Percentiles rank a stretch among this genome's conserved stretches.
Evolutionary conservation across 2,888 invertebrate species (phyloP).

Genomic region (Campoplex capitator): DNA sequence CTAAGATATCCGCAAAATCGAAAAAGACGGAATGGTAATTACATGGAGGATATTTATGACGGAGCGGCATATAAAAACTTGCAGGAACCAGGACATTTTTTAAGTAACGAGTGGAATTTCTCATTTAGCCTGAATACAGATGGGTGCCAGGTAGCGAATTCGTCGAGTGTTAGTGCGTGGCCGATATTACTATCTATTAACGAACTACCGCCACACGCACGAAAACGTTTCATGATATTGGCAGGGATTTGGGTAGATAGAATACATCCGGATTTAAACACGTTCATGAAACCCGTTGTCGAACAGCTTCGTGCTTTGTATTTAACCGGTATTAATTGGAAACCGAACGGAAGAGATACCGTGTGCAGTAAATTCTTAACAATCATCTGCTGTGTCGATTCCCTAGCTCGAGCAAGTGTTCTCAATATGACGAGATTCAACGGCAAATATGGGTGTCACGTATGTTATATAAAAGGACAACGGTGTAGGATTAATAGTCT

Average conservation of each 20-base stretch:
- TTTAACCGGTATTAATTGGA: slow-evolving; percentile 37
- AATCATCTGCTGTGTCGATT: slow-evolving; percentile 18
- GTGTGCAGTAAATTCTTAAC: slow-evolving; percentile 24
- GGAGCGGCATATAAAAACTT: slow-evolving; percentile 45
- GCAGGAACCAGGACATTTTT: slow-evolving; percentile 3
- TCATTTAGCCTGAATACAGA: slow-evolving; percentile 53
- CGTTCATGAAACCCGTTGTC: slow-evolving; percentile 20
- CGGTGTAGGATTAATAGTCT: neutral
- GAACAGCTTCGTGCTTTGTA: slow-evolving; percentile 22
- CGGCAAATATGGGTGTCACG: slow-evolving; percentile 35
- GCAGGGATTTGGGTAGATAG: slow-evolving; percentile 49
- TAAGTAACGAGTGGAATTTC: slow-evolving; percentile 45
- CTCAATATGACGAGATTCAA: slow-evolving; percentile 18
- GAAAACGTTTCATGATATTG: slow-evolving; percentile 51
- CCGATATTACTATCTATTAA: slow-evolving; percentile 47
- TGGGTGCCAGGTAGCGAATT: slow-evolving; percentile 51
- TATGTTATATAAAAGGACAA: slow-evolving; percentile 25
- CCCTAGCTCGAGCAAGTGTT: slow-evolving; percentile 9
- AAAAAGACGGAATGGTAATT: slow-evolving; percentile 16
- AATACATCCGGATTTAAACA: slow-evolving; percentile 45
- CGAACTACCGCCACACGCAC: slow-evolving; percentile 54
- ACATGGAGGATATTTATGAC: slow-evolving; percentile 65
- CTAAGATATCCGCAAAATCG: slow-evolving; percentile 5
- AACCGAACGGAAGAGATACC: neutral
- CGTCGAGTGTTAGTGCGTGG: slow-evolving; percentile 57